Evolutionary conservation across 1,140 invertebrate species (phyloP).

Genomic region (Oedothorax gibbosus): DNA sequence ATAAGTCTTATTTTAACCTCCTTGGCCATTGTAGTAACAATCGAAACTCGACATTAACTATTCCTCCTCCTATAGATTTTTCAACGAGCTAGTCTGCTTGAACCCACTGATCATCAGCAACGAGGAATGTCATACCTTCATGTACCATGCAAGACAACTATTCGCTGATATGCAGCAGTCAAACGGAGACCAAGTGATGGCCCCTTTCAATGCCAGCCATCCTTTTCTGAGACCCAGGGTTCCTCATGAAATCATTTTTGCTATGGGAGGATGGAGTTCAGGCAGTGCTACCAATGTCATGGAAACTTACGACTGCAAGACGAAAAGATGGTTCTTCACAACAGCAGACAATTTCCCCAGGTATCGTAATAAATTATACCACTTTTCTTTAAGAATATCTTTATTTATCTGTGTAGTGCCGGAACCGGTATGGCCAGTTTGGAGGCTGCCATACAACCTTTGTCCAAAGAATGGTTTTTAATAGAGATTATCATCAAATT

Average conservation of each 20-base stretch:
- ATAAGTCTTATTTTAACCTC: background rate
- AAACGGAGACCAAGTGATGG: conserved; percentile 54
- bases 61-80: conserved; percentile 10
- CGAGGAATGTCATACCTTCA: conserved; percentile 65
- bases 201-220: conserved; percentile 62
- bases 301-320: conserved; percentile 78
- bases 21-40: too few species aligned
- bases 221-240: conserved; percentile 75
- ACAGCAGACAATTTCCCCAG: conserved; percentile 73
- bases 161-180: conserved; percentile 66
- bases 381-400: too few species aligned
- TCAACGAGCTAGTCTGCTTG: background rate
- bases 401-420: too few species aligned
- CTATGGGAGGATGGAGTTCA: conserved; percentile 83
- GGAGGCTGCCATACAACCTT: too few species aligned
- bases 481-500: too few species aligned
- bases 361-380: background rate
- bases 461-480: too few species aligned
- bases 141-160: conserved; percentile 67
- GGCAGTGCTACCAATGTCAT: conserved; percentile 82
- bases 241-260: conserved; percentile 79
- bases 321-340: conserved; percentile 74
- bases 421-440: too few species aligned
- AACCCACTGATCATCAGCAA: background rate
- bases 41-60: background rate